These are phyloP conservation scores for Chrysomela aeneicollis DNA, from an alignment of 2,888 invertebrate genomes.

Conservation along the genomic window DNA sequence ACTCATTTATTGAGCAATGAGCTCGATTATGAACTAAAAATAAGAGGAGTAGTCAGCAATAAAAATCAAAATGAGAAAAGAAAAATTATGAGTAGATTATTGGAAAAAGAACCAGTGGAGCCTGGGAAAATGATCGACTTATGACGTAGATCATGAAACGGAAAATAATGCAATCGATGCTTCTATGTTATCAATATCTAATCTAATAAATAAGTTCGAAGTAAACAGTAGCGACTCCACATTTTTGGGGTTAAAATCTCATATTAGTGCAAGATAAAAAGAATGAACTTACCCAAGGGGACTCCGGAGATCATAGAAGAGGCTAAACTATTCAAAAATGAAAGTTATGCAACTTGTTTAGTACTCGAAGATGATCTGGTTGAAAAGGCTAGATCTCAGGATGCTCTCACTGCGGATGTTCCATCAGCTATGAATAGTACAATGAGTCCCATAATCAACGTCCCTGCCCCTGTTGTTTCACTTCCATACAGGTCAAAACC, in stretches of 20 bases:
- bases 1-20: conserved; percentile 4
- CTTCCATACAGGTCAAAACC: not conserved
- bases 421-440: too few species aligned
- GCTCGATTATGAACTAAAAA: conserved; percentile 12
- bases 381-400: too few species aligned
- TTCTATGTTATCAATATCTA: not conserved
- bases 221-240: not conserved
- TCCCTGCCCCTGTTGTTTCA: too few species aligned
- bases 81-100: conserved; percentile 8
- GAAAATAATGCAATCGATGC: not conserved
- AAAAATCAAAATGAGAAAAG: conserved; percentile 15
- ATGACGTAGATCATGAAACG: too few species aligned
- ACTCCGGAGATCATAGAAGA: not conserved
- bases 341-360: conserved; percentile 1
- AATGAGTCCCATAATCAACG: too few species aligned
- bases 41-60: not conserved
- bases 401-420: too few species aligned
- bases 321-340: not conserved
- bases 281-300: not conserved
- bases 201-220: not conserved
- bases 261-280: not conserved
- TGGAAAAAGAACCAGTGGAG: not conserved
- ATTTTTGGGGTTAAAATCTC: not conserved
- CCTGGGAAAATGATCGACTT: conserved; percentile 3
- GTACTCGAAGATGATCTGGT: not conserved